A percentile compares a stretch with the other conserved stretches of the same genome.
Conservation (phyloP, 2,797 vertebrate species). For the Chromis chromis region DNA sequence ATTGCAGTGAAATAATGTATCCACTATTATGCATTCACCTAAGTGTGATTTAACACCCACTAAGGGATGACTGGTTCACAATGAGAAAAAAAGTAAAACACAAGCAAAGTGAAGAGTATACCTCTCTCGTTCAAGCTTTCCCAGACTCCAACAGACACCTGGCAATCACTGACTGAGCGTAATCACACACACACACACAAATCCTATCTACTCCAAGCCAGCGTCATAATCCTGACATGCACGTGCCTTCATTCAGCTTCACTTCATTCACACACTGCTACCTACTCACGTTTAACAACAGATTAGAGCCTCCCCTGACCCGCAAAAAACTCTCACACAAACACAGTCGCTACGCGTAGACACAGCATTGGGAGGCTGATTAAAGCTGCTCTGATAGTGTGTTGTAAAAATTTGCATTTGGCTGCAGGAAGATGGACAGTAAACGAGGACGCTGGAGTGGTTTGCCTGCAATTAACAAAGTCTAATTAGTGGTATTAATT, state of each 20-base stretch:
- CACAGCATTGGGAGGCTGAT: background rate
- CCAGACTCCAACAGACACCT: slow-evolving; percentile 15
- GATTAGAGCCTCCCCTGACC: slow-evolving; percentile 5
- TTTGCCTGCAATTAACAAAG: slow-evolving; percentile 4
- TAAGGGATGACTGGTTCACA: background rate
- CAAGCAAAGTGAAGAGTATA: background rate
- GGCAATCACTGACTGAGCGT: slow-evolving; percentile 12
- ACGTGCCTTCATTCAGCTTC: slow-evolving; percentile 11
- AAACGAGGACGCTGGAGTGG: background rate
- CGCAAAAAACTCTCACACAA: background rate
- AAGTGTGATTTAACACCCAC: background rate
- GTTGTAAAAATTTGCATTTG: background rate
- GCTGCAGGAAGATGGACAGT: slow-evolving; percentile 7
- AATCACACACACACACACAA: slow-evolving; percentile 1
- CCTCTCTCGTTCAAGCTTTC: background rate
- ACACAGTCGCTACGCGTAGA: background rate
- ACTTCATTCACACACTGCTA: slow-evolving; percentile 18
- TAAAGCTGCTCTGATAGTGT: background rate
- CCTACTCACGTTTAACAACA: background rate
- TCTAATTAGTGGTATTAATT: slow-evolving; percentile 10
- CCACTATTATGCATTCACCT: no score
- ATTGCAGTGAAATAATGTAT: background rate
- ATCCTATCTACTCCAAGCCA: background rate
- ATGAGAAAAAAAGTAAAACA: no score
- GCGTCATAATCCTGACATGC: slow-evolving; percentile 8